phyloP scores from a whole-genome alignment of 2,888 invertebrate genomes.

The Monochamus alternatus region DNA sequence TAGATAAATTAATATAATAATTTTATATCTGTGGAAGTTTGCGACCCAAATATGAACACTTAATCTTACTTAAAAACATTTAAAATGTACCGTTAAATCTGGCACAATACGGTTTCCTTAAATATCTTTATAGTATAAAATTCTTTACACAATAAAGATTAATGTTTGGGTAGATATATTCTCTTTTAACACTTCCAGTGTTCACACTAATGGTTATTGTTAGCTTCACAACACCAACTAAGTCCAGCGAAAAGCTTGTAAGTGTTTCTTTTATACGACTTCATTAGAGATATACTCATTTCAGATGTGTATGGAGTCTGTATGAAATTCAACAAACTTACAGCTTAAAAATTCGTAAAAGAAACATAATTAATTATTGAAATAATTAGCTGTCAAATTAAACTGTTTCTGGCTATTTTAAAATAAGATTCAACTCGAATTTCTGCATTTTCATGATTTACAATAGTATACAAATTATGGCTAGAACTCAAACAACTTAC shows the following conservation, averaged over 20 bases:
- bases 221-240: conserved; percentile 16
- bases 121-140: conserved; percentile 18
- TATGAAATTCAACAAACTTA: not conserved
- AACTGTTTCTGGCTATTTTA: too few relatives aligned
- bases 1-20: conserved; percentile 8
- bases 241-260: conserved; percentile 18
- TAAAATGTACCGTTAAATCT: not conserved
- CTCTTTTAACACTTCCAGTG: conserved; percentile 10
- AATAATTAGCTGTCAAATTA: too few relatives aligned
- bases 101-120: conserved; percentile 4
- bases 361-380: too few relatives aligned
- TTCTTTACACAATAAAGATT: conserved; percentile 21
- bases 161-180: conserved; percentile 9
- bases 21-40: conserved; percentile 2
- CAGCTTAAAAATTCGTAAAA: too few relatives aligned
- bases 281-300: conserved; percentile 5
- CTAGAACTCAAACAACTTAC: too few relatives aligned
- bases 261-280: conserved; percentile 18
- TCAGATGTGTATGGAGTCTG: conserved; percentile 5
- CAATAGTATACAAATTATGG: too few relatives aligned
- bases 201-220: conserved; percentile 15
- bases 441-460: too few relatives aligned
- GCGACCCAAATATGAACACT: conserved; percentile 13
- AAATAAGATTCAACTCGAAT: too few relatives aligned
- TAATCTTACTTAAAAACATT: conserved; percentile 2